Evolutionary conservation across 2,113 vertebrate genomes (phyloP).

Genomic region (Caranx ignobilis): DNA sequence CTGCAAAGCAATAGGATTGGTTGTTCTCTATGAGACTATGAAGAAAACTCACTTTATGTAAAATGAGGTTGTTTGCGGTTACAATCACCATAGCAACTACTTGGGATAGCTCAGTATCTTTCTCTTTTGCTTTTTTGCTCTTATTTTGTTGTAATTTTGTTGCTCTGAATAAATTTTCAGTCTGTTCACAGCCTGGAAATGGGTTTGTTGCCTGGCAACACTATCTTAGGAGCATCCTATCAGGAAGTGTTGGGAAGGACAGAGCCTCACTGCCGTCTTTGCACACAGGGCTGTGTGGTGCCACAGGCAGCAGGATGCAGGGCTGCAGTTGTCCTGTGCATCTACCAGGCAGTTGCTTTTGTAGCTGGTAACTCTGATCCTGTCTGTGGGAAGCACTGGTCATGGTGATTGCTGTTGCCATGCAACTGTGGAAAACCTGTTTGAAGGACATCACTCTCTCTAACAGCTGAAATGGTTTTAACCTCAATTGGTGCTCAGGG

Average conservation of each 20-base stretch:
- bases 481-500: conserved; percentile 19
- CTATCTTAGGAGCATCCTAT: conserved; percentile 35
- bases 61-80: conserved; percentile 16
- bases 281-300: neutral
- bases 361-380: neutral
- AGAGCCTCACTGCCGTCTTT: conserved; percentile 14
- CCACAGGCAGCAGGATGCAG: conserved; percentile 22
- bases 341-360: neutral
- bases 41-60: conserved; percentile 13
- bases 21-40: neutral
- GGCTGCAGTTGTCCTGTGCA: conserved; percentile 31
- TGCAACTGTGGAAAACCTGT: conserved; percentile 59
- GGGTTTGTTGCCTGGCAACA: conserved; percentile 69
- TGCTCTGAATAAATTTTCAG: conserved; percentile 35
- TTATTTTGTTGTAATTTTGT: conserved; percentile 29
- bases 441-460: conserved; percentile 51
- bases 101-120: neutral
- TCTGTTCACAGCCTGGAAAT: conserved; percentile 22
- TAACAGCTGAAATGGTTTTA: conserved; percentile 46
- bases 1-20: conserved; percentile 3
- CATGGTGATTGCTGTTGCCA: conserved; percentile 57
- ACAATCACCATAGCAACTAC: conserved; percentile 45
- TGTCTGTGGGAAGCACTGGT: conserved; percentile 22
- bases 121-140: conserved; percentile 2
- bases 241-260: conserved; percentile 17